Conservation (phyloP, 2,113 vertebrate species). For the Pleuronectes platessa region DNA sequence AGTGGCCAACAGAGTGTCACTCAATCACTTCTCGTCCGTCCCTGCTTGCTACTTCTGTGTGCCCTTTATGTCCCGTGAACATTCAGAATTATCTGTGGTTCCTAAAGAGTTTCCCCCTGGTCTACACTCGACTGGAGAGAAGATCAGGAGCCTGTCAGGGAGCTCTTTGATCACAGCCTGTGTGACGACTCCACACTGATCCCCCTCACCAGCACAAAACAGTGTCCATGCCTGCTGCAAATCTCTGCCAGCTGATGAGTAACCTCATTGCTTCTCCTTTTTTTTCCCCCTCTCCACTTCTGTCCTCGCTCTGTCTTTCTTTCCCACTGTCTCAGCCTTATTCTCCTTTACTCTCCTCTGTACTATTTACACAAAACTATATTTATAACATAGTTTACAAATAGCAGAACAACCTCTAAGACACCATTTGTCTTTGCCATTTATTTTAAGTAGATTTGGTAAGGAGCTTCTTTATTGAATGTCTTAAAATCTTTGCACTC, state of each 20-base stretch:
- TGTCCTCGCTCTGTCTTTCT: slow-evolving; percentile 6
- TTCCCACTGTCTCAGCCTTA: slow-evolving; percentile 53
- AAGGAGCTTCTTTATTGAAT: not conserved
- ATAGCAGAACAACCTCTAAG: not conserved
- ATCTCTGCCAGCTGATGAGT: slow-evolving; percentile 83
- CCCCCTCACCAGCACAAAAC: slow-evolving; percentile 90
- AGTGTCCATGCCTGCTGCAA: slow-evolving; percentile 85
- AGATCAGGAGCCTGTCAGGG: slow-evolving; percentile 74
- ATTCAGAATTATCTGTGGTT: slow-evolving; percentile 86
- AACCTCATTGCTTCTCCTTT: slow-evolving; percentile 45
- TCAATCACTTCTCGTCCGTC: slow-evolving; percentile 8
- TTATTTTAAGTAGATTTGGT: slow-evolving; percentile 3
- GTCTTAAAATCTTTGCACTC: not conserved
- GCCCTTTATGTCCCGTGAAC: slow-evolving; percentile 83
- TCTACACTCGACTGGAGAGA: slow-evolving; percentile 76
- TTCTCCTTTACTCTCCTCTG: slow-evolving; percentile 67
- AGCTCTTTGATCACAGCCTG: slow-evolving; percentile 91
- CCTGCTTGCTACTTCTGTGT: slow-evolving; percentile 9
- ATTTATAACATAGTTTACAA: slow-evolving; percentile 3
- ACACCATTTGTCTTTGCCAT: not conserved
- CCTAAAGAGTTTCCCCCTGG: slow-evolving; percentile 85
- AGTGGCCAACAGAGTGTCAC: not conserved
- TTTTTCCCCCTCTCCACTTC: not conserved
- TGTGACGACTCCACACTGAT: slow-evolving; percentile 89
- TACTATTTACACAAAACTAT: not conserved